Base-by-base conservation (phyloP, 2,113 vertebrate species). In the Copsychus sechellarum region DNA sequence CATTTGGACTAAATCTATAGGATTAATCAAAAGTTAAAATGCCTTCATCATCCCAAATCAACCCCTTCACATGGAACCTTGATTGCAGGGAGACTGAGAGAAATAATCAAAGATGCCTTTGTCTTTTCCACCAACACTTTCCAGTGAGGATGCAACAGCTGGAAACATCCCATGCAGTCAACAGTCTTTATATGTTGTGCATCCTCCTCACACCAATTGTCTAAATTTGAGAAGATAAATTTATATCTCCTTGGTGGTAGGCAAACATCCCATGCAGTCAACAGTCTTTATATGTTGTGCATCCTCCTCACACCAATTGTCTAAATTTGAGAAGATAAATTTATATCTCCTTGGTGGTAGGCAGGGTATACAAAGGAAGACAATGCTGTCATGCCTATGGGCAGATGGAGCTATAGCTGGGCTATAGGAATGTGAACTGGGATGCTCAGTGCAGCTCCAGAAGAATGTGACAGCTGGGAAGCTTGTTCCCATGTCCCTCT, bases 191-290 rank as follows among this genome's bases (percentile, higher is more conserved):
- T 12, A 40, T 6, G 23, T 8, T 43, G 11, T 31, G 21, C 2
- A 1, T 47, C 66, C 58, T 84, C 69, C 50, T 84, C 77, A 91
- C 12, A 42, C 5, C 34, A 64, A 28, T 7, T 33, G 14, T 20
- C 65, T 34, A 51, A 54, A 67, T 14, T 23, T 10, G 25, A 78
- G 19, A 87, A 33, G 25, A 66, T 4, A 47, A 47, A 64, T 81
- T 64, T 78, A 45, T 1, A 0, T 31, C 7, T 9, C 25, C 16
- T 6, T 40, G 20, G 13, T 4, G 2, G 17, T 25, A 40, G 26
- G 15, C 25, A 40, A 79, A 56, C 17, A 36, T 57, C 23, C 43
- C 33, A 11, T 25, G 10, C 12, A 67, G 56, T 24, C 42, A 50
- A 24, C 29, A 67, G 25, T 16, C 48, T 71, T 57, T 40, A 57